A percentile compares a stretch with the other conserved stretches of the same genome.
phyloP scores from a whole-genome alignment of 1,140 invertebrate species.

The Hycleus phaleratus region DNA sequence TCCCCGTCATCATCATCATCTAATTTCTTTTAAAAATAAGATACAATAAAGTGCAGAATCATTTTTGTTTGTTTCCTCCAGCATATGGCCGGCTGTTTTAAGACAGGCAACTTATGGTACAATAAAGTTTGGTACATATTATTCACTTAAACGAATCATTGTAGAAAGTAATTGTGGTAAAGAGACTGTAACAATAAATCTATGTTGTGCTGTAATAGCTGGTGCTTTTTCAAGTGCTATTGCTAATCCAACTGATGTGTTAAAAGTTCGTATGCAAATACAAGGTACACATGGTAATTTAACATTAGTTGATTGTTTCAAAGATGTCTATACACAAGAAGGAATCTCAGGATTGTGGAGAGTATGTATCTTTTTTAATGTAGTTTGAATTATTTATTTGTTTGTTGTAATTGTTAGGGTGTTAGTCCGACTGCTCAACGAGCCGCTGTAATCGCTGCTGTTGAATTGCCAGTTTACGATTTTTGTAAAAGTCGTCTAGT shows the following conservation, averaged over 20 bases:
- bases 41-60: no score
- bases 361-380: slow-evolving; percentile 44
- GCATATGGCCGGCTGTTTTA: slow-evolving; percentile 84
- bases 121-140: slow-evolving; percentile 94
- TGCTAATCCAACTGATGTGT: slow-evolving; percentile 94
- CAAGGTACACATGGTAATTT: slow-evolving; percentile 46
- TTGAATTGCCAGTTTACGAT: slow-evolving; percentile 92
- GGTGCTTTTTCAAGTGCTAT: slow-evolving; percentile 89
- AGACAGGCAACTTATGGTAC: slow-evolving; percentile 93
- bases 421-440: slow-evolving; percentile 86
- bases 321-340: slow-evolving; percentile 69
- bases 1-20: no score
- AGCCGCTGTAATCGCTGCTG: slow-evolving; percentile 85
- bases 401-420: slow-evolving; percentile 51
- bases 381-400: background rate
- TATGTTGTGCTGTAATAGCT: slow-evolving; percentile 75
- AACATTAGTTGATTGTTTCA: slow-evolving; percentile 65
- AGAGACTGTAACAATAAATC: slow-evolving; percentile 71
- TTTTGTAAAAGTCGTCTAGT: slow-evolving; percentile 76
- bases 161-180: slow-evolving; percentile 53
- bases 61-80: slow-evolving; percentile 41
- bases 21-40: background rate
- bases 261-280: slow-evolving; percentile 95
- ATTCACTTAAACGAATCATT: slow-evolving; percentile 71
- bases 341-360: slow-evolving; percentile 80